Percentiles rank a stretch among this genome's conserved stretches.
Conservation (phyloP, 1,140 invertebrate species). For the Drosophila serrata region DNA sequence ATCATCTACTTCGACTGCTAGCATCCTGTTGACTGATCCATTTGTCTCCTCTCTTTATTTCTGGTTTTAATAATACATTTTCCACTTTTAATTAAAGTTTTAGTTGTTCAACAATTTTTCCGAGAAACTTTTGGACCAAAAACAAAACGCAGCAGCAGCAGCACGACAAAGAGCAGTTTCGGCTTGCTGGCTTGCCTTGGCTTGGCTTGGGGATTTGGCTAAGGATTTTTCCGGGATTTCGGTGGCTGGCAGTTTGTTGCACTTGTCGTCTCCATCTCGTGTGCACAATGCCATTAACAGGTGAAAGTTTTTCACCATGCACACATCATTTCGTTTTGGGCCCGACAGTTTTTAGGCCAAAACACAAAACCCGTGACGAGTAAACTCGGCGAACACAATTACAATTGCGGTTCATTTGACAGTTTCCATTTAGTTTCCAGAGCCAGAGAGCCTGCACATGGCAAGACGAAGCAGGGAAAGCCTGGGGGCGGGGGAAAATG, state of each 20-base stretch:
- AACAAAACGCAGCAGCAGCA: conserved; percentile 30
- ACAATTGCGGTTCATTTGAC: conserved; percentile 80
- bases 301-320: conserved; percentile 72
- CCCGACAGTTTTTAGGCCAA: conserved; percentile 54
- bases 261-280: conserved; percentile 20
- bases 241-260: conserved; percentile 33
- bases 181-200: conserved; percentile 21
- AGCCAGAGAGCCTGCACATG: conserved; percentile 20
- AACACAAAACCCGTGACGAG: conserved; percentile 31
- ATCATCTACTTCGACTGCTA: background rate
- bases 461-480: conserved; percentile 9
- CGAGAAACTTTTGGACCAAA: conserved; percentile 47
- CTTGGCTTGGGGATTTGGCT: conserved; percentile 43
- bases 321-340: conserved; percentile 57
- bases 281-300: conserved; percentile 74
- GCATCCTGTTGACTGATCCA: conserved; percentile 1
- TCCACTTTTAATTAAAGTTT: conserved; percentile 82
- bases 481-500: background rate
- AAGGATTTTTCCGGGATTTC: conserved; percentile 4
- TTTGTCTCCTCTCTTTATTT: conserved; percentile 35
- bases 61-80: conserved; percentile 78
- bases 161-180: conserved; percentile 27
- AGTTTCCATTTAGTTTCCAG: conserved; percentile 75
- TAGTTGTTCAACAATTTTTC: conserved; percentile 73
- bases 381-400: conserved; percentile 67